Conservation (phyloP, 2,888 invertebrate genomes). For the Alloscopus bannaensis region DNA sequence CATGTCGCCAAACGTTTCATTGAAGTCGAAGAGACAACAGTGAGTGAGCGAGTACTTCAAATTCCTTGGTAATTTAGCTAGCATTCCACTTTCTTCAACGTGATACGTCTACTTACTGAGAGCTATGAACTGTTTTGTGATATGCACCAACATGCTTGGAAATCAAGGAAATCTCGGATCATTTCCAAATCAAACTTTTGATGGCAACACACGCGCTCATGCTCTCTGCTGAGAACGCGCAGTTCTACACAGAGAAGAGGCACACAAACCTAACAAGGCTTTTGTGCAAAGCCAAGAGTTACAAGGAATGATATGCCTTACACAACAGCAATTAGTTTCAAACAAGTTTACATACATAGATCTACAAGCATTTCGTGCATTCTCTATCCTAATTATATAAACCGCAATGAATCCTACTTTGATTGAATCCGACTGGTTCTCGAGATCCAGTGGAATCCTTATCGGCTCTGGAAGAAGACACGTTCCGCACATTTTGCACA, state of each 20-base stretch:
- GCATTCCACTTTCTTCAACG: constrained; percentile 25
- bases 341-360: constrained; percentile 3
- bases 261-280: no score
- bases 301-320: background rate
- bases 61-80: constrained; percentile 59
- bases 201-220: no score
- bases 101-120: constrained; percentile 1
- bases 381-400: background rate
- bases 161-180: constrained; percentile 49
- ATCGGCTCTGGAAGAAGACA: constrained; percentile 82
- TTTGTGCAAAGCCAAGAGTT: no score
- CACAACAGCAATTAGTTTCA: background rate
- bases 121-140: background rate
- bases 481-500: constrained; percentile 68
- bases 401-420: constrained; percentile 80
- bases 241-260: no score
- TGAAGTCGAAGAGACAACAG: constrained; percentile 57
- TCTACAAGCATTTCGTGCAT: background rate
- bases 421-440: constrained; percentile 85
- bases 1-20: constrained; percentile 55
- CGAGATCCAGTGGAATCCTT: constrained; percentile 85
- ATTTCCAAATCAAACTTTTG: constrained; percentile 56
- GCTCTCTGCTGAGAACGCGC: no score
- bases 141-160: constrained; percentile 23
- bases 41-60: constrained; percentile 59